Evolutionary conservation across 2,113 vertebrate genomes (phyloP).

Genomic region (Melanotaenia duboulayi): DNA sequence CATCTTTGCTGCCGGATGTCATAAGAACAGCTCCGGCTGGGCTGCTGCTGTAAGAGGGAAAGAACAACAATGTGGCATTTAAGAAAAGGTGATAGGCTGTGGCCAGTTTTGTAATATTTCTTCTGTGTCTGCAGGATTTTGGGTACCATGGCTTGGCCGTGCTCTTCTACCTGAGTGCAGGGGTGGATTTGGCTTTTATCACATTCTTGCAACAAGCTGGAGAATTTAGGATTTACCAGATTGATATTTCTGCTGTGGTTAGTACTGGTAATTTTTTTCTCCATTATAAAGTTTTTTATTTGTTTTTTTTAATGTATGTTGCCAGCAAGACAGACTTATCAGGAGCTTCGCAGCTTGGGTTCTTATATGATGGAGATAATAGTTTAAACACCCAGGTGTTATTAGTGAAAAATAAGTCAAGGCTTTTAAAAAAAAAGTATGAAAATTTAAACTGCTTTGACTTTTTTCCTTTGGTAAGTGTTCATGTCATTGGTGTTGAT

Average conservation of each 20-base stretch:
- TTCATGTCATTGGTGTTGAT: no score
- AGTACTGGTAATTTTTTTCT: constrained; percentile 21
- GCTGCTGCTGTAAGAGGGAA: constrained; percentile 81
- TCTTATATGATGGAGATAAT: no score
- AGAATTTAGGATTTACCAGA: constrained; percentile 64
- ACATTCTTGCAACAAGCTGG: accelerated
- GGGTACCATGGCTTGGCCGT: constrained; percentile 81
- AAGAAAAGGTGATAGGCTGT: background rate
- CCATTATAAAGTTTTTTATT: no score
- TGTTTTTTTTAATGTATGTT: no score
- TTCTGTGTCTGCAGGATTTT: constrained; percentile 77
- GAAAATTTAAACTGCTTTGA: no score
- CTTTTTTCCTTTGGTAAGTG: no score
- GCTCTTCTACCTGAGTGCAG: constrained; percentile 86
- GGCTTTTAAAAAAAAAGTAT: no score
- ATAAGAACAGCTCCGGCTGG: constrained; percentile 77
- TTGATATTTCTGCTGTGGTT: constrained; percentile 88
- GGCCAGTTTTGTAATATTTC: background rate
- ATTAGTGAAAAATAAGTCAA: no score
- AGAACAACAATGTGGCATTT: accelerated
- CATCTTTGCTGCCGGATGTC: constrained; percentile 76
- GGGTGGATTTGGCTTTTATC: constrained; percentile 74
- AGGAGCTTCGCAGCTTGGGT: no score
- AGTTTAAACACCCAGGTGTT: no score
- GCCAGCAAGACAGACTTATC: no score